Conservation (phyloP, 23 tunicate species). For the Halocynthia roretzi region DNA sequence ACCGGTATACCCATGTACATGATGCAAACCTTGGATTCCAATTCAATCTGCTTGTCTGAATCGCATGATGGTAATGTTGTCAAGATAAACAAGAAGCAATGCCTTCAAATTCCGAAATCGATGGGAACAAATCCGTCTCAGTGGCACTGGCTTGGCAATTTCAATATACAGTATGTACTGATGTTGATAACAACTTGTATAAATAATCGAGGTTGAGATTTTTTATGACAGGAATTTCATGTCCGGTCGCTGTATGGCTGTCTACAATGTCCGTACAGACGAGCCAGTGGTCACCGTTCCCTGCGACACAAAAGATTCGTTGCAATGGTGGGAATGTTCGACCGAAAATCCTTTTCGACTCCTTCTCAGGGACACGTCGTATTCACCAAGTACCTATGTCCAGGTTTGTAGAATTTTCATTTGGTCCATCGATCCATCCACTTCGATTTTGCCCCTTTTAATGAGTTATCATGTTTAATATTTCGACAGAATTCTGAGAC, state of each 20-base stretch:
- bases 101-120: slow-evolving; percentile 15
- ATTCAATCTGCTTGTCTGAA: slow-evolving; percentile 48
- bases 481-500: slow-evolving; percentile 16
- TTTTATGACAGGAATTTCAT: slow-evolving; percentile 30
- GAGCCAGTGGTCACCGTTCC: slow-evolving; percentile 41
- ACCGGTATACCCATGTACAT: slow-evolving; percentile 80
- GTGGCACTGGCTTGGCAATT: slow-evolving; percentile 63
- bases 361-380: slow-evolving; percentile 40
- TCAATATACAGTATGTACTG: slow-evolving; percentile 55
- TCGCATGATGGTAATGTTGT: slow-evolving; percentile 18
- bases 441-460: too few relatives aligned
- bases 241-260: slow-evolving; percentile 52
- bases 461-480: not conserved
- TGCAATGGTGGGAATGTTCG: slow-evolving; percentile 85
- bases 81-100: slow-evolving; percentile 15
- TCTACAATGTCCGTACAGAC: slow-evolving; percentile 25
- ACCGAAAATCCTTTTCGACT: slow-evolving; percentile 55
- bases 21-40: slow-evolving; percentile 31
- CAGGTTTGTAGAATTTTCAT: slow-evolving; percentile 21
- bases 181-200: not conserved
- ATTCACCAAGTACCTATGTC: slow-evolving; percentile 57
- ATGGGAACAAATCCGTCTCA: slow-evolving; percentile 14
- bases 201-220: not conserved
- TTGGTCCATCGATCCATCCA: not conserved
- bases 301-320: slow-evolving; percentile 29